Evolutionary conservation across 2,113 vertebrate species (phyloP).

Genomic region (Hemicordylus capensis): DNA sequence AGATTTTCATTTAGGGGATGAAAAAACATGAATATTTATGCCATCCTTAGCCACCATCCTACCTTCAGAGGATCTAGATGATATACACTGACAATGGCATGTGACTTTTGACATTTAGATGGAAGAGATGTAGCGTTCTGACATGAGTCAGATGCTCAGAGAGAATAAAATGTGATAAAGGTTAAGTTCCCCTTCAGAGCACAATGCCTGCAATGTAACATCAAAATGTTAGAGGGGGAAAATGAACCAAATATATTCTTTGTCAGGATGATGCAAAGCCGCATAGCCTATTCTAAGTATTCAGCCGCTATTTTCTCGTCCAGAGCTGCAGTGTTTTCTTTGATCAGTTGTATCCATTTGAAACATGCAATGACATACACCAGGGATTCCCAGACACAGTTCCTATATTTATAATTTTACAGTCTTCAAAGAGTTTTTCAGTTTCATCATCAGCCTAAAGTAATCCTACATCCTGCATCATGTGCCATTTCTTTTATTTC

Average conservation of each 20-base stretch:
- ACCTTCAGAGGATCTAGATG: constrained; percentile 4
- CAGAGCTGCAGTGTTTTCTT: constrained; percentile 38
- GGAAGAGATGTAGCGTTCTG: constrained; percentile 1
- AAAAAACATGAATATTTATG: neutral
- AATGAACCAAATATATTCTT: constrained; percentile 28
- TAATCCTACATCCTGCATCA: constrained; percentile 31
- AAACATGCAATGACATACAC: constrained; percentile 29
- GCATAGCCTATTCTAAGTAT: constrained; percentile 53
- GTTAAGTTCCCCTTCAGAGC: constrained; percentile 33
- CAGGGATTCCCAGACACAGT: constrained; percentile 24
- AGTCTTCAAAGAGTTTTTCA: constrained; percentile 29
- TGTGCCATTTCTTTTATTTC: constrained; percentile 38
- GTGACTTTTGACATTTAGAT: constrained; percentile 55
- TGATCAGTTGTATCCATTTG: constrained; percentile 56
- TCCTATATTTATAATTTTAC: constrained; percentile 49
- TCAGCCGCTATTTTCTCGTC: constrained; percentile 30
- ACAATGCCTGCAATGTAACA: constrained; percentile 19
- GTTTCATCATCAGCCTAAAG: constrained; percentile 44
- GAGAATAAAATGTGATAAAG: constrained; percentile 41
- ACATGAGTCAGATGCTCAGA: constrained; percentile 13
- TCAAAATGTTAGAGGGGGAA: constrained; percentile 26
- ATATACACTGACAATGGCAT: neutral
- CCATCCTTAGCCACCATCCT: neutral
- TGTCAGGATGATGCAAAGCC: constrained; percentile 34
- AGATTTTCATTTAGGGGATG: neutral